These are phyloP conservation scores for Odiellus spinosus DNA, from an alignment of 2,888 invertebrate genomes.

Conservation along the genomic window DNA sequence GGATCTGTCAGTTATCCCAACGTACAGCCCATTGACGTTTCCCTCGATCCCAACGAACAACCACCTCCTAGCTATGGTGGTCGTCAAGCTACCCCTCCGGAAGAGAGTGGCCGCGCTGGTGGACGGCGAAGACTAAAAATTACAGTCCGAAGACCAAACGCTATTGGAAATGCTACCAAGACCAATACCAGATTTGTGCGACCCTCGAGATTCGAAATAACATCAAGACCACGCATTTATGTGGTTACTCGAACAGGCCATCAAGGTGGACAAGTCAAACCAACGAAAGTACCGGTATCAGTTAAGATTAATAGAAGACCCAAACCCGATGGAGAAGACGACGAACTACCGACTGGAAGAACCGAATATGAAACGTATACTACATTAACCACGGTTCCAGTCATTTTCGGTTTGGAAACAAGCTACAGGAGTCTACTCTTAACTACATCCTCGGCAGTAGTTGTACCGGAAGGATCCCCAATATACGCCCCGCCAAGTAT, in stretches of 20 bases:
- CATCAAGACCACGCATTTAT: conserved; percentile 15
- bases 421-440: conserved; percentile 15
- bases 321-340: conserved; percentile 8
- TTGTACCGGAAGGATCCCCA: conserved; percentile 1
- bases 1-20: too few relatives aligned
- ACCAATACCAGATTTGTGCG: conserved; percentile 15
- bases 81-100: not conserved
- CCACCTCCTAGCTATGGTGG: not conserved
- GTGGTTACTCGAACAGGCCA: conserved; percentile 18
- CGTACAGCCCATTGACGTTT: too few relatives aligned
- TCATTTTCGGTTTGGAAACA: conserved; percentile 18
- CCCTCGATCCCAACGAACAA: not conserved
- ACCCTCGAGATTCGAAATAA: conserved; percentile 15
- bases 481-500: not conserved
- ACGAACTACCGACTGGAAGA: conserved; percentile 2
- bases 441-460: conserved; percentile 14
- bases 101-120: not conserved
- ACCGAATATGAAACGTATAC: conserved; percentile 15
- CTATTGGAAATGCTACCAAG: conserved; percentile 11
- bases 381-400: conserved; percentile 17
- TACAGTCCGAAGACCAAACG: conserved; percentile 13
- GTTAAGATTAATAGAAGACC: conserved; percentile 15
- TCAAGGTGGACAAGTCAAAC: conserved; percentile 7
- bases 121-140: conserved; percentile 11
- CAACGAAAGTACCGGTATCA: conserved; percentile 13